phyloP scores from a whole-genome alignment of 1,140 invertebrate genomes.

The Drosophila ironensis region DNA sequence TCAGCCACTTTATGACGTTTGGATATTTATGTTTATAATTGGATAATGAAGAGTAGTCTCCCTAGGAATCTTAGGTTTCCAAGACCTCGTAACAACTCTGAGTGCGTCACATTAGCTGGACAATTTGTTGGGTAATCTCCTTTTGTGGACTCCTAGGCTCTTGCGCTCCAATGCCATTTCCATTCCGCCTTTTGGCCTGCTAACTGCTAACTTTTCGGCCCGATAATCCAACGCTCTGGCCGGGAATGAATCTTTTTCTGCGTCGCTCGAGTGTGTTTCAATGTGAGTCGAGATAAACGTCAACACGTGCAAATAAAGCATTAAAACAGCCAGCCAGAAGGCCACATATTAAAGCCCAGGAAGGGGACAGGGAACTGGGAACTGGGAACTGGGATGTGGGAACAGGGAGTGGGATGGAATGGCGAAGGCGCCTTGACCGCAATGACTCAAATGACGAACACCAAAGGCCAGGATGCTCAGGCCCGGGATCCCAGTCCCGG shows the following conservation, averaged over 20 bases:
- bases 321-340: slow-evolving; percentile 52
- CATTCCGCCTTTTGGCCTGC: slow-evolving; percentile 47
- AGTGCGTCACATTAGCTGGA: slow-evolving; percentile 61
- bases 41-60: no score
- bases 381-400: not conserved
- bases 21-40: no score
- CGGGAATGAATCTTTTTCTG: slow-evolving; percentile 4
- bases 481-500: slow-evolving; percentile 1
- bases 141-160: slow-evolving; percentile 34
- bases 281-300: slow-evolving; percentile 39
- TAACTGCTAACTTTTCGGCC: slow-evolving; percentile 56
- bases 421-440: slow-evolving; percentile 62
- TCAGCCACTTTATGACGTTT: no score
- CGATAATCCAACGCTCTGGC: slow-evolving; percentile 56
- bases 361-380: not conserved
- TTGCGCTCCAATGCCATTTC: slow-evolving; percentile 34
- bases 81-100: no score
- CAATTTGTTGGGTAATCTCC: slow-evolving; percentile 76
- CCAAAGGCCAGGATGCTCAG: slow-evolving; percentile 34
- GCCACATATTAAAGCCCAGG: slow-evolving; percentile 33
- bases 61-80: no score
- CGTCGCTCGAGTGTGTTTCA: slow-evolving; percentile 21
- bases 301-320: slow-evolving; percentile 78
- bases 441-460: slow-evolving; percentile 69
- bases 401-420: not conserved